Evolutionary conservation across 2,113 vertebrate species (phyloP), one percentile per base, ranked within the genome.

Genomic region (Chloropsis cyanopogon): DNA sequence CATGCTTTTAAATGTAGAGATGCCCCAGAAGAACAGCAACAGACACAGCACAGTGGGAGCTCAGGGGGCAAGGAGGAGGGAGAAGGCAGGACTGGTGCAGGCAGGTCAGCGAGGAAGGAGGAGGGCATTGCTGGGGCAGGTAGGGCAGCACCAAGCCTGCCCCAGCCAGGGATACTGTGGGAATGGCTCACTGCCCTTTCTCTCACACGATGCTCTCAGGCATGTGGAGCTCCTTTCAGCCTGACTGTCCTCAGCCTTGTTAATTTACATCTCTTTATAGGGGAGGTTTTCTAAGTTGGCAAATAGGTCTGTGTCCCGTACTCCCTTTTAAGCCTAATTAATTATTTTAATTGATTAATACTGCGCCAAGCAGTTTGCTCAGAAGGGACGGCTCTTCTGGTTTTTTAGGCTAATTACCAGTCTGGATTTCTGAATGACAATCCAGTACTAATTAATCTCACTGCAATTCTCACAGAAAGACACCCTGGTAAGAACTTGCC

Each of bases 391-490:
- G 90, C 76, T 95, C 90, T 97, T 95, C 73, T 88, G 86, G 7
- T n/a, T 88, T 94, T 90, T 93, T 87, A 54, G 63, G 88, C 91
- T 98, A 97, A 98, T 98, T 98, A 92, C 93, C 79, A 96, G 94
- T 83, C 70, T 71, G 80, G 91, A 86, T 97, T 97, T 96, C 97
- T 97, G 93, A 94, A 94, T 97, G 95, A 94, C 96, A 97, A 84
- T 96, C 66, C 29, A 16, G 64, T 96, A 78, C 97, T 97, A 98
- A 98, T 98, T 98, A 98, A 97, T 97, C 88, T 98, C 82, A 24
- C 88, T 81, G 54, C 92, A 71, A 69, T 97, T 97, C 97, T 97
- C 96, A 97, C 95, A 97, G 94, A 96, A 97, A 97, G 92, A 95
- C 95, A 95, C 88, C 68, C 93, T 71, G 94, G 97, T 97, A 95